Base-by-base conservation (phyloP, 2,113 vertebrate species). In the Urocynchramus pylzowi region DNA sequence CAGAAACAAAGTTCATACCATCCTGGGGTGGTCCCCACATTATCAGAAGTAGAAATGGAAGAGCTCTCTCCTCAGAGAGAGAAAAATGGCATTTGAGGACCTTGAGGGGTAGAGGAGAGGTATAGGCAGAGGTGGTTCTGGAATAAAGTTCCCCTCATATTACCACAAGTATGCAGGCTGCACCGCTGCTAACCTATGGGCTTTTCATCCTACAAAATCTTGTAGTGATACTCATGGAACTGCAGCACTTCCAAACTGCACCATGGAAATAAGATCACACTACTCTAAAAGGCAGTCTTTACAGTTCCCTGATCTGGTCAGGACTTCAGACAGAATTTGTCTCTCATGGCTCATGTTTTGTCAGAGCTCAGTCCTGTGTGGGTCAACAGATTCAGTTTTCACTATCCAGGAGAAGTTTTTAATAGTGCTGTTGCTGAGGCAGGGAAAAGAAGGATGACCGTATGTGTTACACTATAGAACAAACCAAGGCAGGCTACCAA, bases 241-340 rank as follows among this genome's bases (percentile, higher is more conserved):
- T 30, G 60, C 24, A 76, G n/a, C 28, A 31, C 42, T 83, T 90
- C 28, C 37, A 69, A 83, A 90, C 17, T 53, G 9, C 9, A 4
- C 27, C 41, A 30, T 0, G 50, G 37, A 73, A 59, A 63, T 30
- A 61, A 80, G 31, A 60, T 16, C 2, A 6, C 0, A 0, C 15
- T 68, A 21, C 17, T 79, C 14, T 30, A 54, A 69, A 87, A 65
- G 31, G 6, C 23, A 33, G 9, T 19, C 16, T 63, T 68, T 33
- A 63, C 7, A 60, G 35, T 41, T 67, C 17, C 28, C n/a, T 60
- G 60, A 52, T 69, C 45, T 75, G 47, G 17, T 35, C 31, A 75
- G 56, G 28, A 14, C 3, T 52, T 35, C 16, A 60, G 11, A 57
- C 19, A 70, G 26, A 50, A 52, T 59, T 54, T 81, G 7, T 54